A percentile compares a stretch with the other conserved stretches of the same genome.
These are phyloP conservation scores for Falco columbarius DNA, from an alignment of 2,797 vertebrate species.

Conservation along the genomic window DNA sequence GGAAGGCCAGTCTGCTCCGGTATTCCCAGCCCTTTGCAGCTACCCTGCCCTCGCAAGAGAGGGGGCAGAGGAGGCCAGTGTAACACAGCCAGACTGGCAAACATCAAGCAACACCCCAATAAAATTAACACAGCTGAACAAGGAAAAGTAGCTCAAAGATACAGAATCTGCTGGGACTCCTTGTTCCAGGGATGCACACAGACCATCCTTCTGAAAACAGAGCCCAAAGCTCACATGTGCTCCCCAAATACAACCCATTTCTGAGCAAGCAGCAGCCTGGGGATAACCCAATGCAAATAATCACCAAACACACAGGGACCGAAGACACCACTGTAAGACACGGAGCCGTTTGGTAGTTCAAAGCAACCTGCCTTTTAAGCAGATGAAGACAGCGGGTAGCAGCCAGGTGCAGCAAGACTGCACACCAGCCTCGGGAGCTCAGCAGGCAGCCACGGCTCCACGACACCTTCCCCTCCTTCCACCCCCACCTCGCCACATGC, in stretches of 20 bases:
- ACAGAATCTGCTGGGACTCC: not conserved
- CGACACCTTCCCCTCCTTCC: not conserved
- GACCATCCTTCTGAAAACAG: not conserved
- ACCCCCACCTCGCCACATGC: rapidly evolving
- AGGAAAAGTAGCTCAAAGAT: not conserved
- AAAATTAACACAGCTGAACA: not conserved
- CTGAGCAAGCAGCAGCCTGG: not conserved
- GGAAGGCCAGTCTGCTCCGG: not conserved
- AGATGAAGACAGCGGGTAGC: not conserved
- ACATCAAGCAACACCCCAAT: not conserved
- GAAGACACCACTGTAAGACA: not conserved
- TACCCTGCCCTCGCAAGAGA: not conserved
- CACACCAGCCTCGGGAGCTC: not conserved
- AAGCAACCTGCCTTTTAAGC: not conserved
- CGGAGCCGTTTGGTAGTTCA: rapidly evolving
- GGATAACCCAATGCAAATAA: not conserved
- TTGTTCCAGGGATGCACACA: not conserved
- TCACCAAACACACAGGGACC: not conserved
- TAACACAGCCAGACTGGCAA: not conserved
- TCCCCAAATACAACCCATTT: not conserved
- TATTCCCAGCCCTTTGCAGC: not conserved
- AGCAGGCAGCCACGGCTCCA: not conserved
- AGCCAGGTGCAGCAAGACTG: not conserved
- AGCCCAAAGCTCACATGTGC: not conserved
- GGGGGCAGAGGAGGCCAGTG: not conserved